Evolutionary conservation across 2,797 vertebrate species (phyloP).

Genomic region (Gobionotothen gibberifrons): DNA sequence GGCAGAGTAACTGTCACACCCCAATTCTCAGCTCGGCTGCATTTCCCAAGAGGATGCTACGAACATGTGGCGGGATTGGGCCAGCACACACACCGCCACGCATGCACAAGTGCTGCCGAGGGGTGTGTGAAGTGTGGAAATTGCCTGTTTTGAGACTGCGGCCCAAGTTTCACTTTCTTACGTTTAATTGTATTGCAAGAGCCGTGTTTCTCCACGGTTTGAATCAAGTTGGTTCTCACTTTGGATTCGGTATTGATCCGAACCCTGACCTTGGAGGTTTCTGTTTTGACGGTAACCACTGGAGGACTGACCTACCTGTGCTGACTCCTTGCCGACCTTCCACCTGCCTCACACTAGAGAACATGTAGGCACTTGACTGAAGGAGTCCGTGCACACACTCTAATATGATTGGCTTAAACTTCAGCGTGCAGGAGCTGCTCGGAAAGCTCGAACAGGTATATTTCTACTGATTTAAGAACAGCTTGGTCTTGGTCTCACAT

Average conservation of each 20-base stretch:
- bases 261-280: slow-evolving; percentile 19
- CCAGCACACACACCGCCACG: slow-evolving; percentile 54
- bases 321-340: slow-evolving; percentile 17
- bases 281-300: slow-evolving; percentile 56
- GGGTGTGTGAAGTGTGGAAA: slow-evolving; percentile 61
- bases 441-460: slow-evolving; percentile 95
- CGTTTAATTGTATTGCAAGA: slow-evolving; percentile 22
- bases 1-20: slow-evolving; percentile 54
- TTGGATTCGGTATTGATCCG: slow-evolving; percentile 44
- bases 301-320: slow-evolving; percentile 55
- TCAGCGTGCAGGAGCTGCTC: slow-evolving; percentile 93
- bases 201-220: not conserved
- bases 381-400: slow-evolving; percentile 71
- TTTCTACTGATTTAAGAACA: not conserved
- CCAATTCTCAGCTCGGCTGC: slow-evolving; percentile 34
- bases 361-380: slow-evolving; percentile 68
- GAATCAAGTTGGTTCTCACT: slow-evolving; percentile 32
- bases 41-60: slow-evolving; percentile 73
- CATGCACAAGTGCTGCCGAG: slow-evolving; percentile 47
- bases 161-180: slow-evolving; percentile 49
- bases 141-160: slow-evolving; percentile 36
- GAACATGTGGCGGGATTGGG: slow-evolving; percentile 67
- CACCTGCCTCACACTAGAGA: slow-evolving; percentile 41
- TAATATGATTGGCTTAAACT: slow-evolving; percentile 95
- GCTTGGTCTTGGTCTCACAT: not conserved